These are phyloP conservation scores for Mamestra brassicae DNA, from an alignment of 2,888 invertebrate species.

Conservation along the genomic window DNA sequence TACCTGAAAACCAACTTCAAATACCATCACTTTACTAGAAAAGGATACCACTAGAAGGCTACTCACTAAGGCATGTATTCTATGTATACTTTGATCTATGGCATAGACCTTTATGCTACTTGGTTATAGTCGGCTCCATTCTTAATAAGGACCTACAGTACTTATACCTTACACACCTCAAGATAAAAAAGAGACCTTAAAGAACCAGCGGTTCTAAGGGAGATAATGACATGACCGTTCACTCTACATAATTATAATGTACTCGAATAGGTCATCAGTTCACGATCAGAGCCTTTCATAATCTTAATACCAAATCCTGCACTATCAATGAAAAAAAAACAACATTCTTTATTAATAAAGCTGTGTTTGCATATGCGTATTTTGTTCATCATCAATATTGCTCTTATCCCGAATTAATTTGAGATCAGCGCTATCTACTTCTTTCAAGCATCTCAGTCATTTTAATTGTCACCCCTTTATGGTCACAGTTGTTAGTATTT, in stretches of 20 bases:
- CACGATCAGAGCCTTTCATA: slow-evolving; percentile 42
- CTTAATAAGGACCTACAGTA: too few relatives aligned
- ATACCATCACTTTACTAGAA: neutral
- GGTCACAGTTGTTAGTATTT: too few relatives aligned
- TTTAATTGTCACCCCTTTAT: too few relatives aligned
- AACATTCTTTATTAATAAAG: slow-evolving; percentile 28
- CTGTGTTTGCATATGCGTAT: slow-evolving; percentile 20
- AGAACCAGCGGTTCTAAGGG: neutral
- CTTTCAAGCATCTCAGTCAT: too few relatives aligned
- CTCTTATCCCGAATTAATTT: too few relatives aligned
- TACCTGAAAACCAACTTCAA: too few relatives aligned
- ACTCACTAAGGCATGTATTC: too few relatives aligned
- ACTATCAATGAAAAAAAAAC: slow-evolving; percentile 18
- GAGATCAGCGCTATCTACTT: too few relatives aligned
- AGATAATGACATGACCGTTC: slow-evolving; percentile 3
- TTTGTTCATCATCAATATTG: neutral
- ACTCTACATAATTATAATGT: slow-evolving; percentile 31
- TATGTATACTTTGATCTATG: neutral
- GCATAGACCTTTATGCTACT: neutral
- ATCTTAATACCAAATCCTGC: slow-evolving; percentile 19
- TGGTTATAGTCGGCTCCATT: neutral
- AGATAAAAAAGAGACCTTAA: neutral
- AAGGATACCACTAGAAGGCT: neutral
- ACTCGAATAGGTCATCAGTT: slow-evolving; percentile 46
- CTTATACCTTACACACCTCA: too few relatives aligned